Evolutionary conservation across 2,797 vertebrate genomes (phyloP), one percentile per base, ranked within the genome.

Genomic region (Tympanoctomys barrerae): DNA sequence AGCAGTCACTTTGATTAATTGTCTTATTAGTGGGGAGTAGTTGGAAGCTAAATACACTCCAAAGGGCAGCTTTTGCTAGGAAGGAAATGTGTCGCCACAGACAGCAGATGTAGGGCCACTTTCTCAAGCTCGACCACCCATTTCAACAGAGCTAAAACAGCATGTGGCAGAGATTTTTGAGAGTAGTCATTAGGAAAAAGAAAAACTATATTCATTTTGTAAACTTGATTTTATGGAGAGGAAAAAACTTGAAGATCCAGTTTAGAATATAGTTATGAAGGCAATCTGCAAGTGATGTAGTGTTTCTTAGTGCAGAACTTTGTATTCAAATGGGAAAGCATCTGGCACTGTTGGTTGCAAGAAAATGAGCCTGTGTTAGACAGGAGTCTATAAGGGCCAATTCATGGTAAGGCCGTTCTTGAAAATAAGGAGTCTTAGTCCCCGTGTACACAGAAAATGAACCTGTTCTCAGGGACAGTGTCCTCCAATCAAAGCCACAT

Each of bases 1-100:
- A 77, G 24, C 7, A 84, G 95, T 96, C 94, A 64, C 97, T 97
- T 97, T 90, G 97, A 98, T 98, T 96, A 94, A 95, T 97, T 97
- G 95, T 97, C 96, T 97, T 91, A 46, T 97, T 95, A 87, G 71
- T n/a, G 59, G 83, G 89, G 90, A 97, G 85, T 82, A 94, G 91
- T 96, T 95, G 84, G 68, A 92, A 93, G 89, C 88, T 94, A 97
- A 97, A 91, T 0, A 0, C 28, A 54, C 92, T 95, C 94, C 96
- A 96, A 96, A 87, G 82, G 18, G 68, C 75, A 80, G 10, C 59
- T 94, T 71, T 62, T 98, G 94, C 91, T 95, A 95, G 87, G 54
- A 19, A 98, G 83, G 94, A 98, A 97, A 96, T 82, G 46, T 33
- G 19, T 16, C 95, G 89, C 61, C 94, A 11, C 93, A 96, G 93